Evolutionary conservation across 2,888 invertebrate genomes (phyloP).

Genomic region (Hipparchia sbordonii): DNA sequence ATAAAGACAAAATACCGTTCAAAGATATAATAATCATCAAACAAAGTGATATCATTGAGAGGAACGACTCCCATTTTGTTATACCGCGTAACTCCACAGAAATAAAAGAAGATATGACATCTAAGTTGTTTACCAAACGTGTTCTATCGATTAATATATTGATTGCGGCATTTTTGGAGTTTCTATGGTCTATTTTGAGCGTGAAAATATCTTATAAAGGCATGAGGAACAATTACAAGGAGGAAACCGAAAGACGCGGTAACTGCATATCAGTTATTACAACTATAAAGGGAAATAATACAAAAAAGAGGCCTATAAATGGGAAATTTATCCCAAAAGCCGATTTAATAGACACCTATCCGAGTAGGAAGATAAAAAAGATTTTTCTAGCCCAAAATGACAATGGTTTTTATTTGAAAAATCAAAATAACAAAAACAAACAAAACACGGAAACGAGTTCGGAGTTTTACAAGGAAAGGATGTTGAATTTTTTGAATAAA

Average conservation of each 20-base stretch:
- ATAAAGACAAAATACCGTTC: conserved; percentile 70
- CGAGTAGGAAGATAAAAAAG: conserved; percentile 78
- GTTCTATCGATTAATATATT: conserved; percentile 83
- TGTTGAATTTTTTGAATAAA: conserved; percentile 72
- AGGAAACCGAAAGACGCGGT: conserved; percentile 75
- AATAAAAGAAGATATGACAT: conserved; percentile 50
- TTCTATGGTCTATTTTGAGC: conserved; percentile 84
- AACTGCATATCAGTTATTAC: conserved; percentile 81
- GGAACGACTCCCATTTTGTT: conserved; percentile 69
- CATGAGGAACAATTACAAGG: conserved; percentile 83
- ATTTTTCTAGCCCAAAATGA: conserved; percentile 75
- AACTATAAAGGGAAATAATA: conserved; percentile 80
- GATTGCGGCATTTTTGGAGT: conserved; percentile 82
- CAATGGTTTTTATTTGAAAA: conserved; percentile 71
- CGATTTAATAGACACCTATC: conserved; percentile 80
- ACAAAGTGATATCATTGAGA: conserved; percentile 62
- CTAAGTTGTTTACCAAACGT: conserved; percentile 65
- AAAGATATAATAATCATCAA: conserved; percentile 66
- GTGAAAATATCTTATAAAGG: conserved; percentile 84
- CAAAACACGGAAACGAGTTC: conserved; percentile 71
- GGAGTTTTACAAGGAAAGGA: conserved; percentile 74
- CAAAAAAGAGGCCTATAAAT: conserved; percentile 65
- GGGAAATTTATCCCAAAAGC: conserved; percentile 73
- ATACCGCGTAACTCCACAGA: conserved; percentile 56
- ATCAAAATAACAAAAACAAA: conserved; percentile 74